A percentile compares a stretch with the other conserved stretches of the same genome.
Evolutionary conservation across 1,140 invertebrate genomes (phyloP).

Genomic region (Ditylenchus dipsaci): DNA sequence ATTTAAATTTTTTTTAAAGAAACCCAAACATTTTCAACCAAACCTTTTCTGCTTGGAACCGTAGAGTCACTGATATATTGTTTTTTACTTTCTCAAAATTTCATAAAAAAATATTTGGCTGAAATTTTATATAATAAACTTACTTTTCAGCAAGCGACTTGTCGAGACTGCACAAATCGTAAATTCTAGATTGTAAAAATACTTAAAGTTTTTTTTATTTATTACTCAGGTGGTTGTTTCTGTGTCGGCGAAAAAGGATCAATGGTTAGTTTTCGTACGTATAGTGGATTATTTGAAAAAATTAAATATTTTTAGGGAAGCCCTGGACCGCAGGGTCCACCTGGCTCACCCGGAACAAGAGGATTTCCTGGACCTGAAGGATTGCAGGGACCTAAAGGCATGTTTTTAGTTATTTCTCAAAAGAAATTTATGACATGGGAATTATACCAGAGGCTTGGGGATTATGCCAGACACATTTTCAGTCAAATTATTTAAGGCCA

Average conservation of each 20-base stretch:
- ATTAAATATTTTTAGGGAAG: conserved; percentile 44
- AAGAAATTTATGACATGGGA: too few relatives aligned
- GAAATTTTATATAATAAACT: background rate
- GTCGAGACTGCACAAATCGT: conserved; percentile 53
- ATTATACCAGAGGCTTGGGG: too few relatives aligned
- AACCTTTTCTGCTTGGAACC: too few relatives aligned
- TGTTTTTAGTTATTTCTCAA: background rate
- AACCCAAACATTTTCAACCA: too few relatives aligned
- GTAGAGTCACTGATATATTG: too few relatives aligned
- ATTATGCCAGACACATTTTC: too few relatives aligned
- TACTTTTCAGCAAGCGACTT: conserved; percentile 55
- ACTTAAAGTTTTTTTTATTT: too few relatives aligned
- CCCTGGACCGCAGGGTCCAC: conserved; percentile 56
- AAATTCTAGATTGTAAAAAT: too few relatives aligned
- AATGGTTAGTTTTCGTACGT: conserved; percentile 46
- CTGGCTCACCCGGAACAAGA: conserved; percentile 49
- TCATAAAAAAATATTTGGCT: too few relatives aligned
- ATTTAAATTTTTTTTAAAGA: too few relatives aligned
- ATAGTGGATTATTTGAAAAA: background rate
- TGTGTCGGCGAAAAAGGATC: conserved; percentile 57
- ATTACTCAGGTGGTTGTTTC: conserved; percentile 53
- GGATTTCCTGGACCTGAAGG: conserved; percentile 58
- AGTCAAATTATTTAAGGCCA: too few relatives aligned
- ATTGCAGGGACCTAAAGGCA: conserved; percentile 49
- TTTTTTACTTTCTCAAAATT: too few relatives aligned